phyloP scores from a whole-genome alignment of 2,888 invertebrate genomes.

The Pedicia rivosa region DNA sequence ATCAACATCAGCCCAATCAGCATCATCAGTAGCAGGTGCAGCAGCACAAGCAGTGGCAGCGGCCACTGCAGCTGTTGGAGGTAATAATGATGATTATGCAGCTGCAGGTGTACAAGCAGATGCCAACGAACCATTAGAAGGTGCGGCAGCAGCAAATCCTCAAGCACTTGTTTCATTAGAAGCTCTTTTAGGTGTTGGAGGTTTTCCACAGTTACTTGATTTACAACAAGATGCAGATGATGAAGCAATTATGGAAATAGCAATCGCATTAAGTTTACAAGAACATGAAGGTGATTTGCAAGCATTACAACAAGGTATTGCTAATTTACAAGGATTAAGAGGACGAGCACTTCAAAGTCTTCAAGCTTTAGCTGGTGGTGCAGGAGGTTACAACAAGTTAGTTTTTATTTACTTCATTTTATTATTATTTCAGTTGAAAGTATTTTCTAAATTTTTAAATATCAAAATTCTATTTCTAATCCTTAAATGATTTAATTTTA shows the following conservation, averaged over 20 bases:
- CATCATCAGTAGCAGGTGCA: constrained; percentile 15
- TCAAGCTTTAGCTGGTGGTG: constrained; percentile 22
- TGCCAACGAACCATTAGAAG: constrained; percentile 17
- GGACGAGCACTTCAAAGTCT: constrained; percentile 36
- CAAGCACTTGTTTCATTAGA: constrained; percentile 30
- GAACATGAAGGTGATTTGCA: constrained; percentile 49
- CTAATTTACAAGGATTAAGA: constrained; percentile 24
- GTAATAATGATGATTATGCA: constrained; percentile 15
- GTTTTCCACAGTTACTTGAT: constrained; percentile 67
- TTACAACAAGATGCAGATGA: constrained; percentile 92
- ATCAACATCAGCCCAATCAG: constrained; percentile 8
- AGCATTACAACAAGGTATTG: constrained; percentile 34
- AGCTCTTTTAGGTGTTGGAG: constrained; percentile 35
- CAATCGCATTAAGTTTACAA: constrained; percentile 86
- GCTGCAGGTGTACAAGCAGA: constrained; percentile 16
- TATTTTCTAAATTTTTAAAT: background rate
- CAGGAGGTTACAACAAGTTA: constrained; percentile 9
- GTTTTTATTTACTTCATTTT: too few species aligned
- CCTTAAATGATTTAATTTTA: too few species aligned
- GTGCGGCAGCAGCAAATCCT: constrained; percentile 9
- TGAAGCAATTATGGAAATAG: constrained; percentile 92
- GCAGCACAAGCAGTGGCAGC: constrained; percentile 11
- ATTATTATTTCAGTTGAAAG: too few species aligned
- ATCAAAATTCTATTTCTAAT: background rate
- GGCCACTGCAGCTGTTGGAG: constrained; percentile 18